phyloP scores from a whole-genome alignment of 2,113 vertebrate species.

The Myodes glareolus region DNA sequence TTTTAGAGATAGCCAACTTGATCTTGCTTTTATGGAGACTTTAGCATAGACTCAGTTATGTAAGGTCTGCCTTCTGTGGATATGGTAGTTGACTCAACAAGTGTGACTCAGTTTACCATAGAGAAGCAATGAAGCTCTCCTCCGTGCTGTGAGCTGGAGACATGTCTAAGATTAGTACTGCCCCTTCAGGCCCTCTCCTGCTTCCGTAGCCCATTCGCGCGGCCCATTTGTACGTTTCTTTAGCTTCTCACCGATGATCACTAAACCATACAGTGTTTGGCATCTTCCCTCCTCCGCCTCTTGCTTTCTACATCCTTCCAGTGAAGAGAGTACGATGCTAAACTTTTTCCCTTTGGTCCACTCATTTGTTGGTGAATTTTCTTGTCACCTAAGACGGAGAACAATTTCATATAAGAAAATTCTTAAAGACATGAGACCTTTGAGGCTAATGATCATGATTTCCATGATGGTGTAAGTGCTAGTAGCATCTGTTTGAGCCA shows the following conservation, averaged over 20 bases:
- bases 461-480: background rate
- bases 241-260: background rate
- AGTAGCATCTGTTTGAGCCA: background rate
- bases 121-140: background rate
- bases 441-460: background rate
- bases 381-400: background rate
- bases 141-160: conserved; percentile 2
- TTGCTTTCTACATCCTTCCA: background rate
- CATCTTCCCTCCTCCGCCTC: background rate
- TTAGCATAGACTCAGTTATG: background rate
- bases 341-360: conserved; percentile 5
- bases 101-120: conserved; percentile 16
- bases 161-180: conserved; percentile 6
- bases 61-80: background rate
- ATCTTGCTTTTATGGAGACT: background rate
- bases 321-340: background rate
- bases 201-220: background rate
- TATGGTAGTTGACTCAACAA: background rate
- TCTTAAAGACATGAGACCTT: conserved; percentile 25
- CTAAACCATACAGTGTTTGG: background rate
- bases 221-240: background rate
- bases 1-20: conserved; percentile 3
- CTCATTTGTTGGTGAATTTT: background rate
- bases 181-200: background rate
- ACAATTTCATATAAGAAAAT: conserved; percentile 13